Percentiles rank a stretch among this genome's conserved stretches.
Evolutionary conservation across 2,888 invertebrate genomes (phyloP).

Genomic region (Clostera curtula): DNA sequence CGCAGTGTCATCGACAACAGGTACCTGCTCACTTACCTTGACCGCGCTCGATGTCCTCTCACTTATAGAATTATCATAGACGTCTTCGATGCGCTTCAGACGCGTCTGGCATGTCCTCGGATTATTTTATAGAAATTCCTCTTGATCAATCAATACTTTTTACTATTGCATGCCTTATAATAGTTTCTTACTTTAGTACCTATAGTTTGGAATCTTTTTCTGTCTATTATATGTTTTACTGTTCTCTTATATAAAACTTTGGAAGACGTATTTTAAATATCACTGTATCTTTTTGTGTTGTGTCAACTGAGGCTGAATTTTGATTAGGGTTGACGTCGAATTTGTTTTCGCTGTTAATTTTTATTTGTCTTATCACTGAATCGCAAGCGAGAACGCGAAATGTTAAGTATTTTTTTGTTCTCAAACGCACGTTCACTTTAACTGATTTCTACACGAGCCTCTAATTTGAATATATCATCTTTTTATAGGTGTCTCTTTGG

Average conservation of each 20-base stretch:
- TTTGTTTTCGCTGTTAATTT: slow-evolving; percentile 29
- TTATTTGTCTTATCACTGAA: slow-evolving; percentile 42
- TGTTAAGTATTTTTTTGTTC: slow-evolving; percentile 30
- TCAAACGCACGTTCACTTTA: slow-evolving; percentile 21
- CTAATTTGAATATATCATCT: slow-evolving; percentile 35
- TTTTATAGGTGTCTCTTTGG: slow-evolving; percentile 26
- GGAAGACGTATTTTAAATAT: no score
- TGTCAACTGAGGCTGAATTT: slow-evolving; percentile 33
- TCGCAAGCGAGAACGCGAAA: slow-evolving; percentile 37
- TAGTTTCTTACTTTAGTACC: no score
- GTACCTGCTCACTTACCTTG: slow-evolving; percentile 63
- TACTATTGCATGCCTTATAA: no score
- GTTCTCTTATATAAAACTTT: no score
- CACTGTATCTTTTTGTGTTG: slow-evolving; percentile 36
- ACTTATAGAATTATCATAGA: slow-evolving; percentile 47
- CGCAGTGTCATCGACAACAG: slow-evolving; percentile 50
- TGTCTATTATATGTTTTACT: no score
- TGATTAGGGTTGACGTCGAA: slow-evolving; percentile 55
- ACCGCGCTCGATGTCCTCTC: slow-evolving; percentile 64
- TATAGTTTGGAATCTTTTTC: no score
- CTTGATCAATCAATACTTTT: no score
- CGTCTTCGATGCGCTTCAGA: slow-evolving; percentile 31
- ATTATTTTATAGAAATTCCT: no score
- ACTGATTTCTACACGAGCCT: slow-evolving; percentile 24
- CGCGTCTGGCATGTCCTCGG: slow-evolving; percentile 21